phyloP scores from a whole-genome alignment of 1,140 invertebrate genomes.

The Lepeophtheirus salmonis region DNA sequence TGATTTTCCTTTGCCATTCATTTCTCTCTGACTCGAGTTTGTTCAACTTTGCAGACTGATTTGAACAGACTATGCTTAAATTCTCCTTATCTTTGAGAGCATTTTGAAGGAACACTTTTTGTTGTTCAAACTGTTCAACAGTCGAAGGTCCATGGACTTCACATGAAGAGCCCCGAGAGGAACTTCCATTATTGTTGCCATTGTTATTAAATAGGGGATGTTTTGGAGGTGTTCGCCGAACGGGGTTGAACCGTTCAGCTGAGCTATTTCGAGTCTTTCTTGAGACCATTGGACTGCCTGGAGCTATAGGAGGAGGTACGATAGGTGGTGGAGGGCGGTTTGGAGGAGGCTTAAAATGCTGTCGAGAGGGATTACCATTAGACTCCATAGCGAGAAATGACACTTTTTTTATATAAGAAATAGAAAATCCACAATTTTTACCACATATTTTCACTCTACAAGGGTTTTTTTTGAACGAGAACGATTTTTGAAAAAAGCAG shows the following conservation, averaged over 20 bases:
- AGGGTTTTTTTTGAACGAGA: too few species aligned
- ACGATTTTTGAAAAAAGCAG: too few species aligned
- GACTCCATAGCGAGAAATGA: too few species aligned
- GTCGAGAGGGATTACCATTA: too few species aligned
- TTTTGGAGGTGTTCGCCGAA: not conserved
- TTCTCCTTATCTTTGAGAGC: conserved; percentile 16
- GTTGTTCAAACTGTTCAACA: conserved; percentile 5
- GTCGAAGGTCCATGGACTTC: too few species aligned
- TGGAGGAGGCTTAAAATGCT: not conserved
- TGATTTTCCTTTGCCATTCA: conserved; percentile 17
- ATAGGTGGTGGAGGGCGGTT: not conserved
- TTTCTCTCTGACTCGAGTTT: conserved; percentile 14
- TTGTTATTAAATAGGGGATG: too few species aligned
- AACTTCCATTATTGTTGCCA: too few species aligned
- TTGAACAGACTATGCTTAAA: not conserved
- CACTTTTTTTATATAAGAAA: too few species aligned
- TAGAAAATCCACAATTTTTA: not conserved
- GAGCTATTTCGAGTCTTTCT: not conserved
- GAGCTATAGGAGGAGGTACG: not conserved
- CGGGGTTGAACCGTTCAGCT: too few species aligned
- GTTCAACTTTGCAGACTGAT: conserved; percentile 3
- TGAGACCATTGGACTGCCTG: not conserved
- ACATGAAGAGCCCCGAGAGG: too few species aligned
- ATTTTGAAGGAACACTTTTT: conserved; percentile 8
- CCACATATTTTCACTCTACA: not conserved